Percentiles rank a stretch among this genome's conserved stretches.
phyloP scores from a whole-genome alignment of 2,888 invertebrate species.

The Agapostemon virescens region DNA sequence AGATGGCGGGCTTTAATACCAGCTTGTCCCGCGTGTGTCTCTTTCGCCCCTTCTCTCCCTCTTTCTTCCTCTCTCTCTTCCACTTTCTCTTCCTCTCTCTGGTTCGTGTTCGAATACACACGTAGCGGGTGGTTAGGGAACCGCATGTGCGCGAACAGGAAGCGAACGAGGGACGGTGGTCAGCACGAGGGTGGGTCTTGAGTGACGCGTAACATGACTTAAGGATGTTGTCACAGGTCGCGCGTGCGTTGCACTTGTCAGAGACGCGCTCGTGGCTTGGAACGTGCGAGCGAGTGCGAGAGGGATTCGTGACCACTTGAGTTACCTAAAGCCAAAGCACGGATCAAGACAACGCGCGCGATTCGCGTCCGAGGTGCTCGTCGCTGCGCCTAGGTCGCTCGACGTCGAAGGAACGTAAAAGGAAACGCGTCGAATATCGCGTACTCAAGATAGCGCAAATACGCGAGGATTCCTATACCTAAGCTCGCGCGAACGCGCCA shows the following conservation, averaged over 20 bases:
- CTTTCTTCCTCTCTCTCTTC: not conserved
- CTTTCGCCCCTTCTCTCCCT: not conserved
- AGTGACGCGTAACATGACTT: conserved; percentile 64
- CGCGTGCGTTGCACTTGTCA: conserved; percentile 30
- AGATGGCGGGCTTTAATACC: conserved; percentile 62
- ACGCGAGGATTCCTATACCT: too few species aligned
- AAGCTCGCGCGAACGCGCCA: conserved; percentile 1
- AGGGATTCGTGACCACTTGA: conserved; percentile 27
- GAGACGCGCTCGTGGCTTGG: not conserved
- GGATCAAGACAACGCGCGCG: conserved; percentile 29
- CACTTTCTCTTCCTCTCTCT: not conserved
- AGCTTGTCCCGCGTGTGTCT: conserved; percentile 24
- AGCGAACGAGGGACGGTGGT: conserved; percentile 54
- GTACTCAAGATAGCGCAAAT: too few species aligned
- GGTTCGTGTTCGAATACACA: conserved; percentile 5
- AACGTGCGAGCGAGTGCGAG: not conserved
- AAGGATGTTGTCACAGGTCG: conserved; percentile 59
- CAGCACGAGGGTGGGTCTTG: conserved; percentile 59
- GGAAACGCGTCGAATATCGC: too few species aligned
- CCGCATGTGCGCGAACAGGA: conserved; percentile 43
- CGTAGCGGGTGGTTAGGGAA: conserved; percentile 20
- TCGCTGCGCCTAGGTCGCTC: too few species aligned
- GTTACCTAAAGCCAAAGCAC: conserved; percentile 16
- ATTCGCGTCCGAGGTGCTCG: too few species aligned
- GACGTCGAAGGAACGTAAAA: too few species aligned